Base-by-base conservation (phyloP, 1,140 invertebrate genomes). In the Dinoponera quadriceps region DNA sequence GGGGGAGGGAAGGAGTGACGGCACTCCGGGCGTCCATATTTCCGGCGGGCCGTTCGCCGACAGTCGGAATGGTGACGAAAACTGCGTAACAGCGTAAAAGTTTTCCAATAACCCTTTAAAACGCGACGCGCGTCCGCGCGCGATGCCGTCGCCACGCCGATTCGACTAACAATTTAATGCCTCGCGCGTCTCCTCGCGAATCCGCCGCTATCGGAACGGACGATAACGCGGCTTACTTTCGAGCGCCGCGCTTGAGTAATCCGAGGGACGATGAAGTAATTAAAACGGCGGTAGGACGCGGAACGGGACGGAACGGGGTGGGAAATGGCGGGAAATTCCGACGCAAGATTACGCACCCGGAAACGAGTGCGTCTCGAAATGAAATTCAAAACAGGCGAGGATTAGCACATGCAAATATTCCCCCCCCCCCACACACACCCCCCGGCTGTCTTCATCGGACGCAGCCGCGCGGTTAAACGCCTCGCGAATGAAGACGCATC, bases 51-150 rank as follows among this genome's bases (percentile, higher is more conserved):
- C 16, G 48, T 22, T 74, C 33, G 7, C n/a, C n/a, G n/a, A n/a
- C 20, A 77, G 33, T 80, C 65, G 65, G 22, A 69, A 80, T 29
- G 29, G 65, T 33, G 38, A 63, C 59, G 73, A 33, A 65, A 77
- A 33, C 74, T 77, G 27, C 16, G n/a, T 27, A 55, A 33, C 33
- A 59, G 33, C 13, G 44, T n/a, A n/a, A 80, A 80, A 80, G 75
- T 80, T 80, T 80, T 80, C 69, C 75, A 80, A 80, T 80, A 80
- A 80, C 51, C 51, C 51, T 78, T 69, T 80, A 80, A 71, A 80
- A 57, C n/a, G 60, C 74, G 25, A 55, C n/a, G 27, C 59, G 59
- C 59, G 44, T 77, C 48, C 74, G 7, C 74, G 7, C 74, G 72
- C 63, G 62, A 68, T 57, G 22, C 49, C 9, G 44, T 68, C 44